Evolutionary conservation across 2,113 vertebrate species (phyloP).

Genomic region (Lepisosteus osseus): DNA sequence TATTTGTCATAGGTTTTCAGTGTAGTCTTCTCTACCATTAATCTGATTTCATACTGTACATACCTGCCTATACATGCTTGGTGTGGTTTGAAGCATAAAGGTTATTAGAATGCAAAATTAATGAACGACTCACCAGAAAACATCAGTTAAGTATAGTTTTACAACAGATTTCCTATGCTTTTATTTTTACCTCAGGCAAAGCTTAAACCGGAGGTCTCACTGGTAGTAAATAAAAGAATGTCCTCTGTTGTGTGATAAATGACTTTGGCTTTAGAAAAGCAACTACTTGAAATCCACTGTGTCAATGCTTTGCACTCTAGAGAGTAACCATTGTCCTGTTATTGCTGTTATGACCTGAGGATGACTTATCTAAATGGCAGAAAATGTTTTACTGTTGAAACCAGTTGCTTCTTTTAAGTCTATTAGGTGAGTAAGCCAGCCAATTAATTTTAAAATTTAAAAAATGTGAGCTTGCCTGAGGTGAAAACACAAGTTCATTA

Average conservation of each 20-base stretch:
- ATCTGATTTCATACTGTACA: constrained; percentile 16
- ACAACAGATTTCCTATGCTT: constrained; percentile 32
- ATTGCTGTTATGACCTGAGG: constrained; percentile 6
- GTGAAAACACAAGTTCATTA: too few relatives aligned
- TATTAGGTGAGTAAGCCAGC: too few relatives aligned
- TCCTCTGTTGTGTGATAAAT: constrained; percentile 18
- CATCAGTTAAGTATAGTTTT: constrained; percentile 40
- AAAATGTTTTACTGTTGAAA: constrained; percentile 3
- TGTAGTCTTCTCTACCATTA: constrained; percentile 7
- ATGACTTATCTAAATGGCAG: constrained; percentile 13
- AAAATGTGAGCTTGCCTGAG: too few relatives aligned
- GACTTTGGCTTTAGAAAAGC: constrained; percentile 1
- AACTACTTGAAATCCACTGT: constrained; percentile 22
- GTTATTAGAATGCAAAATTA: constrained; percentile 12
- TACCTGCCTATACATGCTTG: constrained; percentile 27
- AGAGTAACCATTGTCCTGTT: constrained; percentile 22
- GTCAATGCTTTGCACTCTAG: constrained; percentile 21
- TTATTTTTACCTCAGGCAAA: constrained; percentile 30
- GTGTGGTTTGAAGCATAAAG: constrained; percentile 1
- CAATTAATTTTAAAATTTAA: too few relatives aligned
- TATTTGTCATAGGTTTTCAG: constrained; percentile 18
- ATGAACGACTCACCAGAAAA: constrained; percentile 16
- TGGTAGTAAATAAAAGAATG: constrained; percentile 38
- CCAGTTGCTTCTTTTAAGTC: too few relatives aligned
- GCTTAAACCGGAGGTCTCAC: constrained; percentile 23